Evolutionary conservation across 2,113 vertebrate species (phyloP), one percentile per base, ranked within the genome.

Genomic region (Peromyscus californicus): DNA sequence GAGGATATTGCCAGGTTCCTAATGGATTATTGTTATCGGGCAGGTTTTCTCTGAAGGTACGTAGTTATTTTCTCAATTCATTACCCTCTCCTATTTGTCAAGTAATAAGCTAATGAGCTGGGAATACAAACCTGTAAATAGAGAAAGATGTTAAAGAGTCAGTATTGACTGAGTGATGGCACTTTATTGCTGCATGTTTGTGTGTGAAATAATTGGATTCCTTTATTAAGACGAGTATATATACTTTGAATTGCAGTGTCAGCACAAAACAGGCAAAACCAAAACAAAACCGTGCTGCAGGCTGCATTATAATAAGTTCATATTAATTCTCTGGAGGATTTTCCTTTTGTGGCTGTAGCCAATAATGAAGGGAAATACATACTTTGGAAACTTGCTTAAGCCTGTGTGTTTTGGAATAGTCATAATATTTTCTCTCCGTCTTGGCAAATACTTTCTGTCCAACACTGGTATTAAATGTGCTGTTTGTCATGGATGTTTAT

Each of bases 21-120:
- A 98, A 99, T 99, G 99, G 99, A 99, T 99, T 98, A 98, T 98
- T 98, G 98, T 98, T 98, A 98, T 98, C 98, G 98, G 98, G 98
- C 98, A 98, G 98, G 98, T 98, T 98, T 98, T 98, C 98, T 98
- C 97, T 99, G 98, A 99, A 99, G 99, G 99, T 99, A 99, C 96
- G 99, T 98, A 98, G 98, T 98, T 93, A 97, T 98, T 98, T 98
- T 99, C 97, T 98, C 98, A 75, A 98, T 98, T 98, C 98, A 98
- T 98, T 98, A 98, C 96, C 94, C 96, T 97, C 85, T 95, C 21
- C 94, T 98, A 93, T 98, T 98, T 98, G 98, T 98, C 98, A 98
- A 98, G 97, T 98, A 98, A 98, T 98, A 98, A 98, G 98, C 96
- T 99, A 98, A 98, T 98, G 98, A 98, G 97, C 97, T 98, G 87